These are phyloP conservation scores for Brachionus koreanus DNA, from an alignment of 1,140 invertebrate genomes.

Conservation along the genomic window DNA sequence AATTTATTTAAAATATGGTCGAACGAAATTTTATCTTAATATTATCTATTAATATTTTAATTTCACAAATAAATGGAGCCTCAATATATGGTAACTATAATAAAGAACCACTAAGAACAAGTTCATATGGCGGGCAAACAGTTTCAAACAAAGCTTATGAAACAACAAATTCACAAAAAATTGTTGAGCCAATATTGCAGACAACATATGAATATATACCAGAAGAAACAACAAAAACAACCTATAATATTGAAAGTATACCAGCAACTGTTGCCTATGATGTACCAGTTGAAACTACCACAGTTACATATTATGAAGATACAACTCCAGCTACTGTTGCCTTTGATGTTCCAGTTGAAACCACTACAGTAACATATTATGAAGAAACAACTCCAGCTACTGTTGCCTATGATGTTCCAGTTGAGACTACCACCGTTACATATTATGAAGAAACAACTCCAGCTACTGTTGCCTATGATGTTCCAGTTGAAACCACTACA, in stretches of 20 bases:
- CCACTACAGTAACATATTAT: neutral
- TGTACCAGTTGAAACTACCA: neutral
- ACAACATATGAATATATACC: no score
- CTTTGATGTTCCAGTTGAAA: neutral
- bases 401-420: neutral
- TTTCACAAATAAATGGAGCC: neutral
- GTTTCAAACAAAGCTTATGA: no score
- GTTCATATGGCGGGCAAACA: neutral
- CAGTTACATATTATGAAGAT: neutral
- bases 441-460: neutral
- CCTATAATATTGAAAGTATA: no score
- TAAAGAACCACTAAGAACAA: neutral
- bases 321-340: neutral
- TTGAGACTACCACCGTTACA: neutral
- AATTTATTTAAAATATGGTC: neutral
- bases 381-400: neutral
- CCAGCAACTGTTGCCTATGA: no score
- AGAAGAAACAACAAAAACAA: no score
- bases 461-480: neutral
- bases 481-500: neutral
- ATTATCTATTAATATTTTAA: neutral
- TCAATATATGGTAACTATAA: neutral
- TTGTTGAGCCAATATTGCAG: neutral
- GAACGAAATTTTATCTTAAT: neutral
- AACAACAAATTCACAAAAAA: neutral